These are phyloP conservation scores for Drosophila buzzatii DNA, from an alignment of 2,888 invertebrate species.

Conservation along the genomic window DNA sequence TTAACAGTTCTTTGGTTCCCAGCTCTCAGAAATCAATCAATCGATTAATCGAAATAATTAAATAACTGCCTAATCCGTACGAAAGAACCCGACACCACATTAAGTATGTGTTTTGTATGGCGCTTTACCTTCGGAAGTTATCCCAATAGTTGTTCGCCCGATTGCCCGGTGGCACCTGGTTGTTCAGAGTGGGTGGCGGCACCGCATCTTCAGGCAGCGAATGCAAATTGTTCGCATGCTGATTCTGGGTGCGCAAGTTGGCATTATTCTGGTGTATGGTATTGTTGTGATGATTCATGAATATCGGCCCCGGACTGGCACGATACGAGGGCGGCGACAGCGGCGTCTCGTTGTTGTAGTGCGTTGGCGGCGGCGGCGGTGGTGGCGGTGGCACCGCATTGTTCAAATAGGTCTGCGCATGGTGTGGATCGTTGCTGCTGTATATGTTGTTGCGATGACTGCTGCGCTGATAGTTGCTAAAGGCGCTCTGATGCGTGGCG, in stretches of 20 bases:
- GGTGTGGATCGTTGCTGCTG: constrained; percentile 69
- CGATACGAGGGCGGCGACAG: constrained; percentile 76
- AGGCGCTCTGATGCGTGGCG: constrained; percentile 63
- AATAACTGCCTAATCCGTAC: constrained; percentile 39
- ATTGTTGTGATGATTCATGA: constrained; percentile 85
- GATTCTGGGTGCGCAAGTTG: constrained; percentile 83
- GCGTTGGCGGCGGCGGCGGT: constrained; percentile 65
- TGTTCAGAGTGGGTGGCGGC: constrained; percentile 88
- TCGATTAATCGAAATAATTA: constrained; percentile 16
- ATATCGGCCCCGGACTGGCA: constrained; percentile 83
- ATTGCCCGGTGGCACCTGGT: constrained; percentile 95
- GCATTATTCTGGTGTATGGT: constrained; percentile 84
- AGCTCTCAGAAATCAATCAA: constrained; percentile 24
- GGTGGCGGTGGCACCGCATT: constrained; percentile 76
- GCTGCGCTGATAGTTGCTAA: constrained; percentile 74
- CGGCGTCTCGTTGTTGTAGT: constrained; percentile 81
- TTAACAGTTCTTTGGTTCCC: constrained; percentile 46
- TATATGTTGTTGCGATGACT: constrained; percentile 72
- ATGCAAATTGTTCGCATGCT: constrained; percentile 75
- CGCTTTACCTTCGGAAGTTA: constrained; percentile 93
- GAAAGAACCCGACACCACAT: constrained; percentile 43
- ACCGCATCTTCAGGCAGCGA: constrained; percentile 74
- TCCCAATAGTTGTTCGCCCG: constrained; percentile 97
- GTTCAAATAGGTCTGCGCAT: constrained; percentile 74
- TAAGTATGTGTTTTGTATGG: constrained; percentile 21